Conservation (phyloP, 1,140 invertebrate species). For the Dreissena rostriformis region DNA sequence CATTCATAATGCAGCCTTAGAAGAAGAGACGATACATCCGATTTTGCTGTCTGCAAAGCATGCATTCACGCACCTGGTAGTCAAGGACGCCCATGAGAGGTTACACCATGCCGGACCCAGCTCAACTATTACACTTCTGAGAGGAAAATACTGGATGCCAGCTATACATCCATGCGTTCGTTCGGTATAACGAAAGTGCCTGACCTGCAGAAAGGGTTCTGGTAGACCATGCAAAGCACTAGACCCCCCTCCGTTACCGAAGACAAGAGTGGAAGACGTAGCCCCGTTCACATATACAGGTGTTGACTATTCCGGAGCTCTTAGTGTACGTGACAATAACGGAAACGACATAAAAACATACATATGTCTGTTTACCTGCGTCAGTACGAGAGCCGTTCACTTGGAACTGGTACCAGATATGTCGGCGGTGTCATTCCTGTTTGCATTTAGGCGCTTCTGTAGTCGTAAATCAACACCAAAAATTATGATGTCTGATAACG, state of each 20-base stretch:
- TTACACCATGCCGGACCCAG: background rate
- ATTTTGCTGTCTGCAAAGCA: constrained; percentile 52
- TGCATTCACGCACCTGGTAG: background rate
- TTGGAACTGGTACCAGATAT: constrained; percentile 43
- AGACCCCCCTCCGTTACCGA: no score
- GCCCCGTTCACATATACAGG: constrained; percentile 22
- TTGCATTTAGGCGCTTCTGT: constrained; percentile 43
- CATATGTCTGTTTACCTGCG: constrained; percentile 10
- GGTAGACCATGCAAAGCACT: no score
- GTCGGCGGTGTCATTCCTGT: constrained; percentile 31
- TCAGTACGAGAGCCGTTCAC: constrained; percentile 23
- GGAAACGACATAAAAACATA: background rate
- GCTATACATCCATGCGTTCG: no score
- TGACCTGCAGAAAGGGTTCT: no score
- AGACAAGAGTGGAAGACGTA: no score
- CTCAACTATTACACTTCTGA: background rate
- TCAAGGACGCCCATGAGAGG: background rate
- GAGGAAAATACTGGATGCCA: no score
- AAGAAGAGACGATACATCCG: constrained; percentile 37
- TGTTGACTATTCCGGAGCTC: constrained; percentile 11
- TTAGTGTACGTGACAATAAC: background rate
- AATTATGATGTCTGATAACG: constrained; percentile 50
- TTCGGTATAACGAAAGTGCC: no score
- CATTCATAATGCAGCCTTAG: constrained; percentile 43
- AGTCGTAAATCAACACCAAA: constrained; percentile 26